These are phyloP conservation scores for Drosophila kepulauana DNA, from an alignment of 1,140 invertebrate species.

Conservation along the genomic window DNA sequence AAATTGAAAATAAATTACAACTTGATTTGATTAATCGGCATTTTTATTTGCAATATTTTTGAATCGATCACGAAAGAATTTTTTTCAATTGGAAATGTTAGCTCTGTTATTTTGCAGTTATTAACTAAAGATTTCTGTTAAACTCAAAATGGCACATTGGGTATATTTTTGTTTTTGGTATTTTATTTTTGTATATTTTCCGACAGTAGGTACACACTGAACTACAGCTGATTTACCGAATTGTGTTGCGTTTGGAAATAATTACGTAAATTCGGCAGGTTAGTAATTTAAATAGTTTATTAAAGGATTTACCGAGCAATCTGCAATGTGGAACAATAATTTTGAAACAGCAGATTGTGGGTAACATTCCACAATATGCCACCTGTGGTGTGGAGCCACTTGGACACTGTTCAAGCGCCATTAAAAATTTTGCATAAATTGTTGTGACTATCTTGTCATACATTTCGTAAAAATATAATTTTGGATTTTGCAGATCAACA, in stretches of 20 bases:
- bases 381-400: neutral
- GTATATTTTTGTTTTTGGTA: conserved; percentile 5
- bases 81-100: neutral
- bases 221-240: conserved; percentile 61
- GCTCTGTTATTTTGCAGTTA: no score
- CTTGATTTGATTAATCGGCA: conserved; percentile 35
- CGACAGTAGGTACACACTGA: conserved; percentile 35
- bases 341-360: neutral
- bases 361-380: neutral
- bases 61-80: neutral
- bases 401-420: neutral
- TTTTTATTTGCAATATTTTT: neutral
- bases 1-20: conserved; percentile 61
- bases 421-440: neutral
- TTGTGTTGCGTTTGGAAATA: conserved; percentile 47
- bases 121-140: neutral
- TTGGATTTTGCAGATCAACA: conserved; percentile 43
- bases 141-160: neutral
- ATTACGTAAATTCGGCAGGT: conserved; percentile 82
- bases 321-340: neutral
- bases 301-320: neutral
- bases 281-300: conserved; percentile 59
- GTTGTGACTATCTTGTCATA: conserved; percentile 23
- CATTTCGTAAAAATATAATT: neutral
- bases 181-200: conserved; percentile 16